A percentile compares a stretch with the other conserved stretches of the same genome.
These are phyloP conservation scores for Euborellia annulipes DNA, from an alignment of 1,140 invertebrate species.

Conservation along the genomic window DNA sequence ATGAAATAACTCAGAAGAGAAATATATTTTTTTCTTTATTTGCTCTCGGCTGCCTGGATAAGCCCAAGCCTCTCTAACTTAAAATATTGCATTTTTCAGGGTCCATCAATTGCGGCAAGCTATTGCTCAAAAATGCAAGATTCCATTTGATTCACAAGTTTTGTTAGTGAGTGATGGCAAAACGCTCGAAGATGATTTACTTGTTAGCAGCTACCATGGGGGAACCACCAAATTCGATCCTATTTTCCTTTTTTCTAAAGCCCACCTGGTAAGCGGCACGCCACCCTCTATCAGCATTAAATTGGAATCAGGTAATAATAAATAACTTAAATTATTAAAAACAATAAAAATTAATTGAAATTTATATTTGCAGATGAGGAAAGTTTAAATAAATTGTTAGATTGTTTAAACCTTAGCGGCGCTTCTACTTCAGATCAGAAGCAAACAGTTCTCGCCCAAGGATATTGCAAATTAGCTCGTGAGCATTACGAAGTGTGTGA, in stretches of 20 bases:
- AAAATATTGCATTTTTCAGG: slow-evolving; percentile 34
- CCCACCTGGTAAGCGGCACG: slow-evolving; percentile 28
- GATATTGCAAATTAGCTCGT: slow-evolving; percentile 60
- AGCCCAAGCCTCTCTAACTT: too few species aligned
- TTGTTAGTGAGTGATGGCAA: slow-evolving; percentile 87
- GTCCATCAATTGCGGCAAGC: slow-evolving; percentile 63
- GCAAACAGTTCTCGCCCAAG: slow-evolving; percentile 64
- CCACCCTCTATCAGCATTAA: slow-evolving; percentile 29
- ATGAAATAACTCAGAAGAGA: too few species aligned
- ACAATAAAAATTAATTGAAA: neutral
- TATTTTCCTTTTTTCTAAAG: slow-evolving; percentile 81
- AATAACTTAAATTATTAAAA: too few species aligned
- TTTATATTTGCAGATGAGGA: slow-evolving; percentile 43
- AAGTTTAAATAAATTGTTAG: slow-evolving; percentile 56
- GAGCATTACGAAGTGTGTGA: slow-evolving; percentile 63
- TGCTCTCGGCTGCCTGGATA: too few species aligned
- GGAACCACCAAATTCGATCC: slow-evolving; percentile 93
- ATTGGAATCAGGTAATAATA: slow-evolving; percentile 28
- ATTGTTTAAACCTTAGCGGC: slow-evolving; percentile 53
- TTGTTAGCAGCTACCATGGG: slow-evolving; percentile 74
- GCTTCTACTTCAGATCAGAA: slow-evolving; percentile 64
- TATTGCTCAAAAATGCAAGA: slow-evolving; percentile 56
- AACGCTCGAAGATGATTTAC: slow-evolving; percentile 52
- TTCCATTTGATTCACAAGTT: slow-evolving; percentile 71
- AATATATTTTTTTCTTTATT: too few species aligned